Base-by-base conservation (phyloP, 2,113 vertebrate species). In the Cochlearius cochlearius region DNA sequence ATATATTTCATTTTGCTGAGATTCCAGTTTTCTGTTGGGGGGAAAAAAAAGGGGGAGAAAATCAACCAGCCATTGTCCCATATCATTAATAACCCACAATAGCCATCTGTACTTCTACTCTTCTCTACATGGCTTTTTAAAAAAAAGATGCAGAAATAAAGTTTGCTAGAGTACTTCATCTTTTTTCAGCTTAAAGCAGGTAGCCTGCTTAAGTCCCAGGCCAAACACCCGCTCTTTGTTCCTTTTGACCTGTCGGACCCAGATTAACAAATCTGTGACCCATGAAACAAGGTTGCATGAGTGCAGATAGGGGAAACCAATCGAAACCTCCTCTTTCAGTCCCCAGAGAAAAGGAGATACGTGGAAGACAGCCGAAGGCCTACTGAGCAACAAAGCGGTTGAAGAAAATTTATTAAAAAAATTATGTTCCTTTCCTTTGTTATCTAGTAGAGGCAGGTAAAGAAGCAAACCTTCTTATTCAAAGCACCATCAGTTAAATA, bases 251-350 rank as follows among this genome's bases (percentile, higher is more conserved):
- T 82, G 76, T 53, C 68, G 30, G 92, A 79, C 47, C 66, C 67
- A 92, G 84, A 95, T 96, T 93, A 98, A 96, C 84, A 95, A 95
- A 91, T 71, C 92, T 66, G 21, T 94, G 97, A 97, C 90, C 95
- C 26, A 5, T 92, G 77, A 97, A 97, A 96, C 64, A 80, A 93
- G 56, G 96, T 26, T 90, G 62, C 81, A 43, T 41, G 75, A 79
- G 60, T 29, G 36, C 41, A 71, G 74, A 73, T 47, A 81, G 39
- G 14, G 69, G 72, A 90, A 97, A 88, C 85, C 86, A 86, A 95
- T 25, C 74, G 88, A 78, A 88, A 94, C 78, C 52, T 95, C 83
- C 82, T 91, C 58, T 38, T 74, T 89, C 12, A 45, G 41, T 74
- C 90, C 87, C 62, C n/a, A 84, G 86, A 84, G 94, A 66, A 92